Percentiles rank a stretch among this genome's conserved stretches.
Conservation (phyloP, 2,113 vertebrate genomes). For the Tragelaphus strepsiceros region DNA sequence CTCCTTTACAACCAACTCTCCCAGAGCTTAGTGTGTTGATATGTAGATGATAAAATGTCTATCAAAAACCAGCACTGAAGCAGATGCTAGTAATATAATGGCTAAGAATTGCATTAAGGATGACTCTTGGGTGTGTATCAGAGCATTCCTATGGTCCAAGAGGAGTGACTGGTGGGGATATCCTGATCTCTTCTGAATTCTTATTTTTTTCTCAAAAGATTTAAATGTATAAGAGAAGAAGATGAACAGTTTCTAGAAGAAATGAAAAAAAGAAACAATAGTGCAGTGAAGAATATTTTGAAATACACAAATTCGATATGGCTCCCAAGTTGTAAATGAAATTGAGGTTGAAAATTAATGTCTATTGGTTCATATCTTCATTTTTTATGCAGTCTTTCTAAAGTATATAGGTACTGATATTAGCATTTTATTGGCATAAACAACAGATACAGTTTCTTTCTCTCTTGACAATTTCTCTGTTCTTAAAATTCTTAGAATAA, state of each 20-base stretch:
- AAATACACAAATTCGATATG: background rate
- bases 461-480: background rate
- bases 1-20: slow-evolving; percentile 11
- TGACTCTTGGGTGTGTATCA: background rate
- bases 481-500: slow-evolving; percentile 20
- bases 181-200: slow-evolving; percentile 4
- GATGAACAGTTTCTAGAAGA: background rate
- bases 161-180: background rate
- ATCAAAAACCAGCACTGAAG: background rate
- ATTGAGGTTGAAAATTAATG: background rate
- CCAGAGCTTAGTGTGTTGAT: background rate
- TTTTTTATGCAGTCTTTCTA: slow-evolving; percentile 19
- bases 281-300: background rate
- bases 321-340: slow-evolving; percentile 36
- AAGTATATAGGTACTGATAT: background rate
- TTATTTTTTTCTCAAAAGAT: background rate
- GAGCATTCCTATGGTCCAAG: background rate
- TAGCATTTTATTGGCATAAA: background rate
- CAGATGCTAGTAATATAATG: slow-evolving; percentile 40
- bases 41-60: slow-evolving; percentile 45
- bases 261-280: background rate
- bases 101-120: slow-evolving; percentile 10
- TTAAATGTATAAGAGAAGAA: background rate
- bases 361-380: background rate
- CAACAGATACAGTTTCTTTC: background rate